Conservation (phyloP, 2,113 vertebrate genomes). For the Rana temporaria region DNA sequence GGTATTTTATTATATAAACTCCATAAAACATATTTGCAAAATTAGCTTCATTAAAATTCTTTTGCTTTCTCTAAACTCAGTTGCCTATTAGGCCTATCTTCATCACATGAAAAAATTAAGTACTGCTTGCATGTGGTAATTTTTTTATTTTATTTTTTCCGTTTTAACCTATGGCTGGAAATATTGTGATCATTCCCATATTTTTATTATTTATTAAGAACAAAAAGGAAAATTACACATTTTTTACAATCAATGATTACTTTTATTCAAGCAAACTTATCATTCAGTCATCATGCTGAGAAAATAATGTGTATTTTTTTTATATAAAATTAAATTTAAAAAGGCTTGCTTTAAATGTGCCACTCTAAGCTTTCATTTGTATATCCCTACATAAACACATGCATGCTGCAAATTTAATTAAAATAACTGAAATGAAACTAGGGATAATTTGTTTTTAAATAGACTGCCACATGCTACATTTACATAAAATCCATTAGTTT, state of each 20-base stretch:
- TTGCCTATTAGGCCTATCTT: background rate
- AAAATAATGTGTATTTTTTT: constrained; percentile 63
- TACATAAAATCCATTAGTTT: constrained; percentile 86
- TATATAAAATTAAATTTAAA: constrained; percentile 76
- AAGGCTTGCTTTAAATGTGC: constrained; percentile 72
- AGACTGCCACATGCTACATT: constrained; percentile 84
- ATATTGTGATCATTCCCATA: constrained; percentile 13
- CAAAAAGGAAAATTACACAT: constrained; percentile 12
- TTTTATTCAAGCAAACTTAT: constrained; percentile 37
- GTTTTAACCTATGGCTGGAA: background rate
- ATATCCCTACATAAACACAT: constrained; percentile 63
- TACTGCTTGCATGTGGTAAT: background rate
- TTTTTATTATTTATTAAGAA: constrained; percentile 20
- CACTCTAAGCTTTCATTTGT: constrained; percentile 64
- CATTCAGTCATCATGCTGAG: constrained; percentile 58
- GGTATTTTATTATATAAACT: no score
- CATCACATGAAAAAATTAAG: constrained; percentile 6
- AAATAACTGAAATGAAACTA: constrained; percentile 84
- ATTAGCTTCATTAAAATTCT: background rate
- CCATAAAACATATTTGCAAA: no score
- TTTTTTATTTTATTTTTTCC: background rate
- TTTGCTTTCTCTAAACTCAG: background rate
- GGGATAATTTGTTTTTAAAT: constrained; percentile 85
- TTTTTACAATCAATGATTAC: constrained; percentile 21
- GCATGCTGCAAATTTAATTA: constrained; percentile 80